These are phyloP conservation scores for Hyles lineata DNA, from an alignment of 2,888 invertebrate species.

Conservation along the genomic window DNA sequence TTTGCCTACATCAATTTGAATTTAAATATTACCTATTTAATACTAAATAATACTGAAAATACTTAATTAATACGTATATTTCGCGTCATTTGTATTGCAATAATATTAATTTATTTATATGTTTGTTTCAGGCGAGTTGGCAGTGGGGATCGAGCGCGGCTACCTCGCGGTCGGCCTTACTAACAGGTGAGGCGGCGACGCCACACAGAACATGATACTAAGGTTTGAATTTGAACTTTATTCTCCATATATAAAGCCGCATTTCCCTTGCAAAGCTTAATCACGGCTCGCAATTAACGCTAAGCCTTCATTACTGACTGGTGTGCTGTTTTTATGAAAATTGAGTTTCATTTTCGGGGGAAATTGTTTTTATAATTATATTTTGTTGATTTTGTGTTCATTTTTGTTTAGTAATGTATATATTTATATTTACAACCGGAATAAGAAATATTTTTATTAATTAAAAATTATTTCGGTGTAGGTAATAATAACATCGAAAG, in stretches of 20 bases:
- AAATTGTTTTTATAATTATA: slow-evolving; percentile 48
- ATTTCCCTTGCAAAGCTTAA: slow-evolving; percentile 36
- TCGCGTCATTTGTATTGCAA: background rate
- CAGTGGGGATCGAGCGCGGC: slow-evolving; percentile 79
- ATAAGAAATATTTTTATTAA: background rate
- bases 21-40: no score
- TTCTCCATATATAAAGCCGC: slow-evolving; percentile 46
- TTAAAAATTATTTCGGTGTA: no score
- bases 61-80: background rate
- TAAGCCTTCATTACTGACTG: slow-evolving; percentile 53
- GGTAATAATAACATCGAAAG: no score
- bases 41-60: no score
- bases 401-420: background rate
- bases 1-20: no score
- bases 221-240: slow-evolving; percentile 80
- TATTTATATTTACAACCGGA: background rate
- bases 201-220: slow-evolving; percentile 84
- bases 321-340: slow-evolving; percentile 53
- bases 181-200: slow-evolving; percentile 83
- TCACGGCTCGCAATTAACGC: slow-evolving; percentile 48
- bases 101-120: slow-evolving; percentile 3
- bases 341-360: slow-evolving; percentile 50
- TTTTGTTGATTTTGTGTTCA: slow-evolving; percentile 34
- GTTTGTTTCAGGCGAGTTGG: slow-evolving; percentile 72
- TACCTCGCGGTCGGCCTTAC: slow-evolving; percentile 81